Evolutionary conservation across 2,888 invertebrate species (phyloP), one percentile per base, ranked within the genome.

Genomic region (Phortica okadai): DNA sequence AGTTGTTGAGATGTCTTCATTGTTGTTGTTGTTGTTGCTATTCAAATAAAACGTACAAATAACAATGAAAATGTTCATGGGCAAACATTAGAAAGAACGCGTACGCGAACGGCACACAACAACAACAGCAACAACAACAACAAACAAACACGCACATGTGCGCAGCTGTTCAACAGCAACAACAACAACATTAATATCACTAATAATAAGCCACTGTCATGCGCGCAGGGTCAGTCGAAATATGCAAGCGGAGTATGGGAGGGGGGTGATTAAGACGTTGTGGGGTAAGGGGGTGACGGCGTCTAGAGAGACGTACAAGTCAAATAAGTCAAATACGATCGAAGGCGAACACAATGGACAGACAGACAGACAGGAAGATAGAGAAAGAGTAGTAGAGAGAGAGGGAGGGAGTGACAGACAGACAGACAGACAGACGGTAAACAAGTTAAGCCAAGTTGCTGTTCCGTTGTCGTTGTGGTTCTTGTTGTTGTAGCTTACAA

Each of bases 151-250:
- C 45, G 33, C 73, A 42, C 59, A 58, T 59, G 59, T 41, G n/a
- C 42, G 59, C 73, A 73, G 59, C 73, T 73, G 73, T 45, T n/a
- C n/a, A 58, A 73, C 16, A 62, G 21, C n/a, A 50, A 50, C 50
- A 50, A 50, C 50, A 50, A 50, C 50, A 6, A 50, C 50, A 50
- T 8, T 50, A 50, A 50, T 33, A 33, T 33, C 33, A 50, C 50
- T 50, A 50, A 50, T 69, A 45, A 16, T 42, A 11, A 54, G 70
- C 56, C 50, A 54, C 50, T 25, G 54, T 72, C 70, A 54, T 25
- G 33, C 70, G 50, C 54, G 41, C 8, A 14, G 70, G 59, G 59
- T 59, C 21, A 59, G 21, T n/a, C 44, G 58, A 73, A 74, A 33
- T 33, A 33, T 33, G 33, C 33, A 33, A 33, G 33, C 33, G 33